Evolutionary conservation across 1,140 invertebrate genomes (phyloP).

Genomic region (Lepidurus couesii): DNA sequence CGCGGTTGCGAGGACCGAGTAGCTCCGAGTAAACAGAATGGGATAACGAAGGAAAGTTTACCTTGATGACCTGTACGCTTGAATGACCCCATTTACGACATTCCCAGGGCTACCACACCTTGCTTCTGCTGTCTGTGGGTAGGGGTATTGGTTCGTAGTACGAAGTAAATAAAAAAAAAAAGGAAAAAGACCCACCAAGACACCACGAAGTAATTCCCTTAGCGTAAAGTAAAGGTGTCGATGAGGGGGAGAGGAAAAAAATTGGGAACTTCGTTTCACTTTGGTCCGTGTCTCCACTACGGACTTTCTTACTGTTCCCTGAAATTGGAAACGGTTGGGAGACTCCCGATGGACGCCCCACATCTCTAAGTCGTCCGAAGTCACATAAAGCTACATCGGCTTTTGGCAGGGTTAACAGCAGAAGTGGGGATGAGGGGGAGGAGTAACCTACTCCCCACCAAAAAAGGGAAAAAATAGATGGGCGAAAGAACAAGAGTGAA

Average conservation of each 20-base stretch:
- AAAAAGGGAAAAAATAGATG: neutral
- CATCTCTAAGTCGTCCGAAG: neutral
- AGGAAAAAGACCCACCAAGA: neutral
- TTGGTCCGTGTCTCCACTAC: neutral
- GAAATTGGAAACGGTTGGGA: neutral
- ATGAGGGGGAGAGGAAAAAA: neutral
- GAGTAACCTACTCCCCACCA: no score
- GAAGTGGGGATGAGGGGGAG: no score
- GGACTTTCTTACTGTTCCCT: neutral
- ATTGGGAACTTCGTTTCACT: no score
- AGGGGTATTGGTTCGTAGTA: no score
- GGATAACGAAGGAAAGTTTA: neutral
- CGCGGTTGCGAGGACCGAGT: neutral
- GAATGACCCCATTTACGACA: neutral
- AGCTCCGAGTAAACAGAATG: neutral
- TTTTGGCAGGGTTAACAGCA: neutral
- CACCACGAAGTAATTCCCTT: slow-evolving; percentile 11
- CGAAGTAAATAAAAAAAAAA: no score
- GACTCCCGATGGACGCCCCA: neutral
- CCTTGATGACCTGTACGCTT: neutral
- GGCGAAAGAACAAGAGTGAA: neutral
- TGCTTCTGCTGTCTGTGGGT: neutral
- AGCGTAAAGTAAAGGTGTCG: neutral
- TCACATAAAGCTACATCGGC: neutral
- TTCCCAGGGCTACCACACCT: neutral